Conservation (phyloP, 2,797 vertebrate genomes). For the Sebastes minor region DNA sequence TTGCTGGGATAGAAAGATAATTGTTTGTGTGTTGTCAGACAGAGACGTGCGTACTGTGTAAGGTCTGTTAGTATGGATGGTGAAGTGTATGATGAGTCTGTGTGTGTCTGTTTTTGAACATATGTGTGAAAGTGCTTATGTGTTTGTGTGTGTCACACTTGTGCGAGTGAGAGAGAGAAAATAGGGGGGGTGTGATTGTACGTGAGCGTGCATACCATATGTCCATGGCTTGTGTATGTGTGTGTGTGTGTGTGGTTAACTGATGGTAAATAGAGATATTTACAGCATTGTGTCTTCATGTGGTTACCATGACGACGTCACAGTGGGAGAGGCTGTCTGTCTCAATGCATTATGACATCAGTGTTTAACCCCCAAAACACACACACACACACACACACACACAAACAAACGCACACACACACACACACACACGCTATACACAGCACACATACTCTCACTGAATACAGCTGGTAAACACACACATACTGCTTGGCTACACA, state of each 20-base stretch:
- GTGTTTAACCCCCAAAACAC: conserved; percentile 51
- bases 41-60: conserved; percentile 19
- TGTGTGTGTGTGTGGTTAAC: conserved; percentile 40
- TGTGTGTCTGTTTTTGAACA: conserved; percentile 7
- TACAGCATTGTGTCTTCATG: conserved; percentile 78
- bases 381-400: neutral
- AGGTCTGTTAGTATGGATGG: neutral
- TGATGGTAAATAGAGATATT: conserved; percentile 83
- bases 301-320: conserved; percentile 81
- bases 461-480: conserved; percentile 27
- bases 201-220: conserved; percentile 34
- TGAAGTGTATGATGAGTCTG: neutral
- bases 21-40: conserved; percentile 35
- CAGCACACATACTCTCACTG: neutral
- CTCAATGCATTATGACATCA: conserved; percentile 75
- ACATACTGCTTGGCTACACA: conserved; percentile 33
- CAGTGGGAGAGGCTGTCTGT: conserved; percentile 78
- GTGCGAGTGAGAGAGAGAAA: conserved; percentile 28
- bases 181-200: neutral
- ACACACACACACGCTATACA: neutral
- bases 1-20: conserved; percentile 46
- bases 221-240: neutral
- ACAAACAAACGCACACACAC: neutral
- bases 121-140: conserved; percentile 26
- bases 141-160: conserved; percentile 9